Evolutionary conservation across 2,113 vertebrate genomes (phyloP).

Genomic region (Probosciger aterrimus): DNA sequence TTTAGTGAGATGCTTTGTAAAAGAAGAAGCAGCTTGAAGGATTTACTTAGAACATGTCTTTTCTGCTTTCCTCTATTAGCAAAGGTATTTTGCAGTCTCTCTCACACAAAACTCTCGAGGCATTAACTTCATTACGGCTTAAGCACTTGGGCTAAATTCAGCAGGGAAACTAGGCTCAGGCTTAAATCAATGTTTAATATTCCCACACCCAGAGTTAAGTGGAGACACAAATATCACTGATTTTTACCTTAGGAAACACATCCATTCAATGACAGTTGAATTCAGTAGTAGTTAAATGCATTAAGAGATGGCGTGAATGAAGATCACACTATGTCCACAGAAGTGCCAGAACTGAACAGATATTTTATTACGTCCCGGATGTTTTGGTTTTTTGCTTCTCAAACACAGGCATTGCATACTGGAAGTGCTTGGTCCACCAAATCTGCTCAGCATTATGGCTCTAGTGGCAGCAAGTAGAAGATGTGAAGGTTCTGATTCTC

Average conservation of each 20-base stretch:
- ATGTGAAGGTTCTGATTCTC: neutral
- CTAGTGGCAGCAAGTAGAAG: accelerated
- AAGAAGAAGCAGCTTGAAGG: neutral
- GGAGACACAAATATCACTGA: neutral
- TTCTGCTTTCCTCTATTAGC: neutral
- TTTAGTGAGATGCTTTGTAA: neutral
- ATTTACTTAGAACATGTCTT: neutral
- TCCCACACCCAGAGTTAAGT: neutral
- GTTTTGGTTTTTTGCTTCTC: neutral
- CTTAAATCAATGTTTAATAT: neutral
- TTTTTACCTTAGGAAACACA: neutral
- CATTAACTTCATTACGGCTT: neutral
- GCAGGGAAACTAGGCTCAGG: neutral
- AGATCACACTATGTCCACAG: neutral
- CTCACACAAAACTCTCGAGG: neutral
- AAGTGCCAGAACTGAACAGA: neutral
- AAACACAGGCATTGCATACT: neutral
- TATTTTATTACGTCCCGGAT: neutral
- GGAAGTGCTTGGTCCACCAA: neutral
- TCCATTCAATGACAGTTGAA: neutral
- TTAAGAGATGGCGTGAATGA: neutral
- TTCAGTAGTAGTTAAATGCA: neutral
- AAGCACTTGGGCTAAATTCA: neutral
- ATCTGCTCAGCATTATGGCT: neutral
- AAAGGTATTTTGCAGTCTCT: neutral